Conservation (phyloP, 2,888 invertebrate genomes). For the Arctia plantaginis region DNA sequence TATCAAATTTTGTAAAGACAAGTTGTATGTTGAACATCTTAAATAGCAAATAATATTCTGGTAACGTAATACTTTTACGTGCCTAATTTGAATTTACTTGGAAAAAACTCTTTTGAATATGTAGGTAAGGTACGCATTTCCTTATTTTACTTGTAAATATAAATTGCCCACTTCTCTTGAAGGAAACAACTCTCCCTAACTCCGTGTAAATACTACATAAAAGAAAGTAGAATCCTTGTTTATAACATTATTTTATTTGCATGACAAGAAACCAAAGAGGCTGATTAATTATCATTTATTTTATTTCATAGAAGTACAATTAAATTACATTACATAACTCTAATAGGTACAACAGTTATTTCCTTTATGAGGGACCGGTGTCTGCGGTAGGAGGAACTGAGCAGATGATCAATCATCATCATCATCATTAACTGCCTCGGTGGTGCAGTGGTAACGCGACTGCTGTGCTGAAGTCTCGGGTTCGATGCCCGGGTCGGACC, state of each 20-base stretch:
- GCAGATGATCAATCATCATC: too few species aligned
- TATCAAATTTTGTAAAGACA: not conserved
- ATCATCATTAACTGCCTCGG: too few species aligned
- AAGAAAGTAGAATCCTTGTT: constrained; percentile 25
- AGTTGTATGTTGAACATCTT: not conserved
- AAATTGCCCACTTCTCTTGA: constrained; percentile 43
- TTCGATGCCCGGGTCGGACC: too few species aligned
- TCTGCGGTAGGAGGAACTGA: not conserved
- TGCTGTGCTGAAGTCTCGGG: too few species aligned
- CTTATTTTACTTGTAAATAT: constrained; percentile 44
- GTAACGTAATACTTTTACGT: constrained; percentile 8
- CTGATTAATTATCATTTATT: too few species aligned
- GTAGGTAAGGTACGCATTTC: constrained; percentile 17
- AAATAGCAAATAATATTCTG: constrained; percentile 5
- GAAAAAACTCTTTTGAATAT: constrained; percentile 21
- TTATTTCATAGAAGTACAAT: not conserved
- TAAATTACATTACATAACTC: not conserved
- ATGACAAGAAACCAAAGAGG: not conserved
- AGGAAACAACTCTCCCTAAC: constrained; percentile 30
- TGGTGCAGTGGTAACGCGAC: too few species aligned
- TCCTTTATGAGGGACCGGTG: not conserved
- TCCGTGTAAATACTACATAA: constrained; percentile 24
- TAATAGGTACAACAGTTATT: not conserved
- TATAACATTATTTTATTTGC: constrained; percentile 22
- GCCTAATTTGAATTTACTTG: constrained; percentile 11